Conservation (phyloP, 1,140 invertebrate genomes). For the Zaprionus nigranus region DNA sequence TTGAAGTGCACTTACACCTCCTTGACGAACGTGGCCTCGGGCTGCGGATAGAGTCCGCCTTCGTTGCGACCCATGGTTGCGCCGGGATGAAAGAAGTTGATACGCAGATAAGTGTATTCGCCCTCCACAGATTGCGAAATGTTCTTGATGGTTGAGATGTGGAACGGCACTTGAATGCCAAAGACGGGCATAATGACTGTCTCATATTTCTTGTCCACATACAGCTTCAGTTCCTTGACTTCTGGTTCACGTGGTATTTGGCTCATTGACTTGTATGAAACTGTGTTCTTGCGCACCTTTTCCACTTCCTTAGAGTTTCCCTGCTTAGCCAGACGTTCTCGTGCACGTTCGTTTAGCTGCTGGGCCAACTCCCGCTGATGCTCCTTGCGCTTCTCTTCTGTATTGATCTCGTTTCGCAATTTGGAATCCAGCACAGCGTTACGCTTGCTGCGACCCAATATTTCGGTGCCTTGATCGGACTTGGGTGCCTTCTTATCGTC, state of each 20-base stretch:
- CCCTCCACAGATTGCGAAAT: slow-evolving; percentile 99
- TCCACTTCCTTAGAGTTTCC: slow-evolving; percentile 94
- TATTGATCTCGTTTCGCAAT: slow-evolving; percentile 96
- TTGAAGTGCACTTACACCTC: slow-evolving; percentile 92
- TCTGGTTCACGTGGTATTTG: slow-evolving; percentile 97
- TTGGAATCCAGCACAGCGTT: slow-evolving; percentile 98
- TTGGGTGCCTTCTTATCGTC: slow-evolving; percentile 86
- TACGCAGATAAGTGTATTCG: slow-evolving; percentile 98
- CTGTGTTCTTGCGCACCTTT: slow-evolving; percentile 96
- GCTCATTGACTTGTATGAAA: slow-evolving; percentile 96
- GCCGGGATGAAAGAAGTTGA: slow-evolving; percentile 99
- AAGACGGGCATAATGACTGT: slow-evolving; percentile 98
- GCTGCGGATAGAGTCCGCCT: slow-evolving; percentile 94
- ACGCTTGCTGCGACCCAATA: slow-evolving; percentile 92
- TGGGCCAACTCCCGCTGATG: slow-evolving; percentile 98
- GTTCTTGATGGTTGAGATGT: slow-evolving; percentile 99
- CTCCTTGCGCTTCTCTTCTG: slow-evolving; percentile 98
- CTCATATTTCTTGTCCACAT: slow-evolving; percentile 98
- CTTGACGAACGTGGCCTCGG: slow-evolving; percentile 98
- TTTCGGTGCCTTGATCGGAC: slow-evolving; percentile 87
- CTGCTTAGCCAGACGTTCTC: slow-evolving; percentile 95
- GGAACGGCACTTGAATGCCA: slow-evolving; percentile 98
- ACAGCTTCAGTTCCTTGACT: slow-evolving; percentile 97
- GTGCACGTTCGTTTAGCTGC: slow-evolving; percentile 96
- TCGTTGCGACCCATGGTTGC: slow-evolving; percentile 97